Evolutionary conservation across 2,888 invertebrate genomes (phyloP).

Genomic region (Dascillus cervinus): DNA sequence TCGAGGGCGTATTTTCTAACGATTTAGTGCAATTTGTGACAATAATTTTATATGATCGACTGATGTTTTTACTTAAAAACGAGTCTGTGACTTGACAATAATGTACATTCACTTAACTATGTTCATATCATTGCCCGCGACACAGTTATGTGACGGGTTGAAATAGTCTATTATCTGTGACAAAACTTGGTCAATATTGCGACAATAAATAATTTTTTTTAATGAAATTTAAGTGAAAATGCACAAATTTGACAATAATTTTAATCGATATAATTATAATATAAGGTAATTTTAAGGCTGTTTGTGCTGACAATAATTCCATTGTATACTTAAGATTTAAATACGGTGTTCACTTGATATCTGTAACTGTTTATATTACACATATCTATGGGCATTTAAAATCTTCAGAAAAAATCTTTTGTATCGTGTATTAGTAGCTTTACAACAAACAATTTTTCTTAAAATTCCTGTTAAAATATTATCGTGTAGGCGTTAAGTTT

Average conservation of each 20-base stretch:
- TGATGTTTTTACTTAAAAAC: constrained; percentile 20
- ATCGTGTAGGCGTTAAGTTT: constrained; percentile 15
- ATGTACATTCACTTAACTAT: constrained; percentile 19
- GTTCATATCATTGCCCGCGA: constrained; percentile 19
- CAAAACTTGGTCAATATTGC: not conserved
- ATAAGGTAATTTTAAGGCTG: constrained; percentile 24
- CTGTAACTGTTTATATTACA: constrained; percentile 15
- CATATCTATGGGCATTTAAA: constrained; percentile 15
- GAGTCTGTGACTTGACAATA: constrained; percentile 21
- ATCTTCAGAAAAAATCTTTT: no score
- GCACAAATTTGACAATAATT: constrained; percentile 25
- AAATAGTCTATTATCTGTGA: not conserved
- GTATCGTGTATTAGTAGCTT: no score
- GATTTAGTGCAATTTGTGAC: constrained; percentile 16
- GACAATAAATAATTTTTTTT: constrained; percentile 1
- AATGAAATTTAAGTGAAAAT: constrained; percentile 5
- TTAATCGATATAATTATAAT: constrained; percentile 17
- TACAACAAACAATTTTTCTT: constrained; percentile 7
- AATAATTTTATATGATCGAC: constrained; percentile 11
- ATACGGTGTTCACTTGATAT: constrained; percentile 16
- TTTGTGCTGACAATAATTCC: constrained; percentile 24
- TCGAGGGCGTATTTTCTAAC: constrained; percentile 26
- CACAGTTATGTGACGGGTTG: constrained; percentile 4
- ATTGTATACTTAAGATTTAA: no score
- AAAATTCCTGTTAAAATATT: not conserved